These are phyloP conservation scores for Eudemis profundana DNA, from an alignment of 2,888 invertebrate species.

Conservation along the genomic window DNA sequence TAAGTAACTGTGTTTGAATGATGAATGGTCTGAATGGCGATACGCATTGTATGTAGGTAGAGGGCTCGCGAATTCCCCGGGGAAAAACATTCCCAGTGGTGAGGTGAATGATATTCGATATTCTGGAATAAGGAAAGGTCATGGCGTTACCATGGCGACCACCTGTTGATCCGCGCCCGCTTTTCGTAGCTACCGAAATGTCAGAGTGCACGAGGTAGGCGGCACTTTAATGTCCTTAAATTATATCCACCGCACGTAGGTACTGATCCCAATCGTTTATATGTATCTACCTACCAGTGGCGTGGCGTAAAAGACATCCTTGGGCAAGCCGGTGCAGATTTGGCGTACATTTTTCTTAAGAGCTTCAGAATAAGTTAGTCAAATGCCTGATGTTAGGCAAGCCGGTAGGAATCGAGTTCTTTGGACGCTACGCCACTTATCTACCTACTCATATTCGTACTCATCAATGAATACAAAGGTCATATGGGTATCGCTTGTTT, in stretches of 20 bases:
- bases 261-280: too few relatives aligned
- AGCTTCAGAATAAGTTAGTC: too few relatives aligned
- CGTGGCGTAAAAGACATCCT: too few relatives aligned
- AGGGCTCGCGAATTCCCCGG: conserved; percentile 21
- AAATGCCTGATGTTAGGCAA: too few relatives aligned
- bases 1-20: background rate
- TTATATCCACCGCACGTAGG: conserved; percentile 23
- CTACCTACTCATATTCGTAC: conserved; percentile 2
- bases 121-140: conserved; percentile 65
- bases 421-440: too few relatives aligned
- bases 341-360: too few relatives aligned
- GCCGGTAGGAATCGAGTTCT: too few relatives aligned
- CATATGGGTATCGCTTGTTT: conserved; percentile 6
- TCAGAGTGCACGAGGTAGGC: conserved; percentile 62
- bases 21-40: conserved; percentile 10
- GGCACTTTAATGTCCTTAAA: conserved; percentile 39
- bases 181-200: conserved; percentile 59
- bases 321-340: too few relatives aligned
- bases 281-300: too few relatives aligned
- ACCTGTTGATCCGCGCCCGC: conserved; percentile 65
- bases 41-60: conserved; percentile 24
- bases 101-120: conserved; percentile 43
- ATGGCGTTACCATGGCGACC: conserved; percentile 68
- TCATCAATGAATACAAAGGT: conserved; percentile 25
- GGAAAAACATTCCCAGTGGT: conserved; percentile 35